Percentiles rank a stretch among this genome's conserved stretches.
Evolutionary conservation across 2,797 vertebrate species (phyloP).

Genomic region (Zalophus californianus): DNA sequence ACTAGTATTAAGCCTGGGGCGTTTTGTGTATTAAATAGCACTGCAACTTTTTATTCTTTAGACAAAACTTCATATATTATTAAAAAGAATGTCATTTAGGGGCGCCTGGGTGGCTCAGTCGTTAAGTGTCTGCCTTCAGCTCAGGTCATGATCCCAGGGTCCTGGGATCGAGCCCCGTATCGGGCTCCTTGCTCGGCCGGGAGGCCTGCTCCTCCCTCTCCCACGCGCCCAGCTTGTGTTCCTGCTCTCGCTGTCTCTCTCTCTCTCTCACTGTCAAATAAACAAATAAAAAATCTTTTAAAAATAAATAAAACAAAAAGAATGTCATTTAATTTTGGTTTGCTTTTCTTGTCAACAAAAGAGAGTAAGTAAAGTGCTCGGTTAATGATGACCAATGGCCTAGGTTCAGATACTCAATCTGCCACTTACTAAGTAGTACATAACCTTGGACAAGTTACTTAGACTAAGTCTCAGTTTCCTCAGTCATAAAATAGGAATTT

Average conservation of each 20-base stretch:
- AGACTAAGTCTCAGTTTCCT: slow-evolving; percentile 1
- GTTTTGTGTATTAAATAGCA: not conserved
- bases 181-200: no score
- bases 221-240: no score
- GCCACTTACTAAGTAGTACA: not conserved
- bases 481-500: not conserved
- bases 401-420: not conserved
- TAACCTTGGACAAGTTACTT: not conserved
- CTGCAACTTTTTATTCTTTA: slow-evolving; percentile 5
- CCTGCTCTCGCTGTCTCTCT: no score
- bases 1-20: not conserved
- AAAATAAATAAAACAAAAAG: no score
- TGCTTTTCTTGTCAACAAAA: slow-evolving; percentile 42
- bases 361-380: not conserved
- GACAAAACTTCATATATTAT: slow-evolving; percentile 27
- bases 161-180: no score
- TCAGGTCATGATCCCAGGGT: no score
- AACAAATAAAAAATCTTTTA: no score
- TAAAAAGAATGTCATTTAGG: not conserved
- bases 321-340: slow-evolving; percentile 24
- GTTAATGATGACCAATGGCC: not conserved
- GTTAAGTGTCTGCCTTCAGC: no score
- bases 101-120: no score
- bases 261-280: no score
- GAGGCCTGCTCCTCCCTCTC: no score